Conservation (phyloP, 1,140 invertebrate species). For the Pogonomyrmex californicus region DNA sequence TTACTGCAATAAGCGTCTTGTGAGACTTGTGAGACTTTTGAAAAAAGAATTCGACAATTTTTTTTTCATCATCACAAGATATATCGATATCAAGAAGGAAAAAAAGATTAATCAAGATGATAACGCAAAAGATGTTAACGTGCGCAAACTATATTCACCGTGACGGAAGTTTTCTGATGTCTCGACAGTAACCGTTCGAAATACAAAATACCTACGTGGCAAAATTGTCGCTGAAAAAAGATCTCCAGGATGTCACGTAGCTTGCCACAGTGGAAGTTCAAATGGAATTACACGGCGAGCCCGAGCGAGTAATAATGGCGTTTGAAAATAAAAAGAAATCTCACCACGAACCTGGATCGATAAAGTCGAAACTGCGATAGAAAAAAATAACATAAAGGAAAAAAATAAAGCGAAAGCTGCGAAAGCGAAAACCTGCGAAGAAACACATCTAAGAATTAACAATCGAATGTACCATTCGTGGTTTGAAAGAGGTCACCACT, state of each 20-base stretch:
- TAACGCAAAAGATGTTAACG: background rate
- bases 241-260: conserved; percentile 69
- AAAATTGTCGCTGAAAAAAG: conserved; percentile 54
- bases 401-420: conserved; percentile 26
- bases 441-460: background rate
- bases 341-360: conserved; percentile 36
- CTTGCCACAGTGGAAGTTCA: conserved; percentile 69
- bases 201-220: conserved; percentile 44
- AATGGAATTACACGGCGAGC: conserved; percentile 58
- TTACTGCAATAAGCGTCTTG: background rate
- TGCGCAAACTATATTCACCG: conserved; percentile 22
- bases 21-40: background rate
- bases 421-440: background rate
- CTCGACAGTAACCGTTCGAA: conserved; percentile 14
- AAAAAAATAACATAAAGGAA: background rate
- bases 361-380: conserved; percentile 45
- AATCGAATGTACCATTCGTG: background rate
- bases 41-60: conserved; percentile 13
- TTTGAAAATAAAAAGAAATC: conserved; percentile 59
- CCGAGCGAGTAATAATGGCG: conserved; percentile 58
- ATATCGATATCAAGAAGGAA: background rate
- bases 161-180: conserved; percentile 5
- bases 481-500: background rate
- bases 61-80: background rate
- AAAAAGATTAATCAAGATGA: conserved; percentile 19